Evolutionary conservation across 2,888 invertebrate species (phyloP), one percentile per base, ranked within the genome.

Genomic region (Eurois occulta): DNA sequence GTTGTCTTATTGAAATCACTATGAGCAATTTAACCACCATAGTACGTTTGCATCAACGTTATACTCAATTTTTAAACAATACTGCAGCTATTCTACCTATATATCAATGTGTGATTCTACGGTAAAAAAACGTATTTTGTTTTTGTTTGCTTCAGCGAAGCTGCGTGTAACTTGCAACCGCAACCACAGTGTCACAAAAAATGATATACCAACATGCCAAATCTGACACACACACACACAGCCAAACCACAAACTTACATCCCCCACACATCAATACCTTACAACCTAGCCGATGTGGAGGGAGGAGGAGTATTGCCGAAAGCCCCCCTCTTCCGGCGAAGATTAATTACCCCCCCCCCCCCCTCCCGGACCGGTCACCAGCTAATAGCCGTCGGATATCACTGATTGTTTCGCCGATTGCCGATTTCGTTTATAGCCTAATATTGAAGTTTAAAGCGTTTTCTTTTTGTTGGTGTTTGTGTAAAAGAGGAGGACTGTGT

Each of bases 341-440:
- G 91, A 90, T 90, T 90, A 90, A 90, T 90, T 88, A 86, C 88
- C 82, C 72, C 78, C 82, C 89, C 84, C 72, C 77, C 82, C 81
- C 79, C 76, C 67, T 70, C 70, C 46, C 46, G 65, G 35, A 65
- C 84, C 76, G 81, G 87, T 77, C 85, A 87, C 68, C 76, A 67
- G 80, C 88, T 89, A 89, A 88, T 88, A 86, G 88, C 80, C 83
- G 78, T 62, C 88, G 85, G 88, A 88, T 89, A 89, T 88, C 79
- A 70, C 68, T 82, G 85, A 88, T 89, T 88, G 87, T 88, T 89
- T 88, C 80, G 86, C 81, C 81, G 83, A 89, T 89, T 88, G 82
- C 81, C 79, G 86, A 87, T 86, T 83, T 83, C 46, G 71, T 78
- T 87, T 79, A 67, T 75, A 74, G 72, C 75, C 72, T 79, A 79